Percentiles rank a stretch among this genome's conserved stretches.
Evolutionary conservation across 2,797 vertebrate species (phyloP).

Genomic region (Spinibarbus caldwelli): DNA sequence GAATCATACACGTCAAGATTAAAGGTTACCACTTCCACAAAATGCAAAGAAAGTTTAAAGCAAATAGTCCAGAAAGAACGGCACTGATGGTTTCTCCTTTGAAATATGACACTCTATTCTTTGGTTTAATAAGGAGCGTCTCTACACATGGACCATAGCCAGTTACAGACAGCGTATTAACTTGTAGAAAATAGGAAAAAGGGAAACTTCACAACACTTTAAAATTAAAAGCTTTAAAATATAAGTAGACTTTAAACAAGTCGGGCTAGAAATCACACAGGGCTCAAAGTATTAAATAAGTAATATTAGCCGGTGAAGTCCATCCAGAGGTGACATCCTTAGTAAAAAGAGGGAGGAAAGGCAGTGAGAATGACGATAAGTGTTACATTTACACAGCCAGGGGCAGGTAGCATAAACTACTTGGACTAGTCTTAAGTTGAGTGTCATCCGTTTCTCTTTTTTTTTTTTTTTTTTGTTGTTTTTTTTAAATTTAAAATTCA

Average conservation of each 20-base stretch:
- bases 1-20: neutral
- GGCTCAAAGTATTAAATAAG: neutral
- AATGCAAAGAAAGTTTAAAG: neutral
- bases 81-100: neutral
- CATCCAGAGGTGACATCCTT: neutral
- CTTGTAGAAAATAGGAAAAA: slow-evolving; percentile 2
- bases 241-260: neutral
- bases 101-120: neutral
- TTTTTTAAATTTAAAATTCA: no score
- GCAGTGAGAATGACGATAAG: neutral
- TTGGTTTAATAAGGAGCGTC: neutral
- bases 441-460: neutral
- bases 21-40: neutral
- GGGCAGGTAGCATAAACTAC: neutral
- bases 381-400: neutral
- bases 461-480: no score
- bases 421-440: neutral
- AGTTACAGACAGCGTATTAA: neutral
- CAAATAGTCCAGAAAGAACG: neutral
- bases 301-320: neutral
- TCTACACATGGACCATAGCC: neutral
- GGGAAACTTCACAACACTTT: neutral
- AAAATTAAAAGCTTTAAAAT: slow-evolving; percentile 43
- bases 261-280: neutral
- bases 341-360: neutral